Percentiles rank a stretch among this genome's conserved stretches.
These are phyloP conservation scores for Mormyrops attenuatus DNA, from an alignment of 2,797 vertebrate genomes.

Conservation along the genomic window DNA sequence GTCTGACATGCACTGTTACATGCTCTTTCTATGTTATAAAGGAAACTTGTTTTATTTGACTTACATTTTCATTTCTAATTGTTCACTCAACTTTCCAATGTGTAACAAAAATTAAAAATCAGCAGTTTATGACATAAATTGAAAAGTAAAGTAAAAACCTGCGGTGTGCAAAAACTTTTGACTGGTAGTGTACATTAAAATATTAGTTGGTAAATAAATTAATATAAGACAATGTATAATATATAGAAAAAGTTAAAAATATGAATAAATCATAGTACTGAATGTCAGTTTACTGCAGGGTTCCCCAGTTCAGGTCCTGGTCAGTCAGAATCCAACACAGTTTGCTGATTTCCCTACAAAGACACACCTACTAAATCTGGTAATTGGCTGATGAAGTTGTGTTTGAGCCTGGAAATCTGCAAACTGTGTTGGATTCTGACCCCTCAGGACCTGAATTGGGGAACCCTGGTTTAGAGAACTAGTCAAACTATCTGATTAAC, in stretches of 20 bases:
- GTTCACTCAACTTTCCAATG: background rate
- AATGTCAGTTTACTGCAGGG: background rate
- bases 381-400: background rate
- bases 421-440: background rate
- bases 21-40: background rate
- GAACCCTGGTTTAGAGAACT: background rate
- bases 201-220: background rate
- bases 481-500: background rate
- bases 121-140: background rate
- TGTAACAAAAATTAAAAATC: background rate
- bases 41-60: background rate
- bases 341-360: background rate
- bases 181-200: background rate
- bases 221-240: background rate
- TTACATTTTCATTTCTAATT: background rate
- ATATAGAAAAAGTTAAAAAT: background rate
- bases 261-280: background rate
- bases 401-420: background rate
- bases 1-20: background rate
- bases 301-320: background rate
- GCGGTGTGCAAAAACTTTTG: background rate
- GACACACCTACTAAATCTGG: background rate
- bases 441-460: no score
- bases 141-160: background rate
- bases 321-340: background rate